Evolutionary conservation across 1,140 invertebrate species (phyloP).

Genomic region (Dendroctonus ponderosae): DNA sequence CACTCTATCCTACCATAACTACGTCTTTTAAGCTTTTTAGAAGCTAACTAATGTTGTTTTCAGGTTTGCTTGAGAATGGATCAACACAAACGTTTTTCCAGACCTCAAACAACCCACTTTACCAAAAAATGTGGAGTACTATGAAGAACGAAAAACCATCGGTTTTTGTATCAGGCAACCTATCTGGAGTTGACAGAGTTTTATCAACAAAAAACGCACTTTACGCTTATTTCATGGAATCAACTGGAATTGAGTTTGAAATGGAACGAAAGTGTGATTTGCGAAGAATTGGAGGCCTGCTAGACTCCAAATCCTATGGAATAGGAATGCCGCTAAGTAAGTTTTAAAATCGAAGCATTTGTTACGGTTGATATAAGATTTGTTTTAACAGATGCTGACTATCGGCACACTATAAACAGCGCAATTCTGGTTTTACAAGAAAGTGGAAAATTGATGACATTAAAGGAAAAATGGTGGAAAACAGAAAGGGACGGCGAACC

Average conservation of each 20-base stretch:
- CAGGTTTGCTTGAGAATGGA: slow-evolving; percentile 58
- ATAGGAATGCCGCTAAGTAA: slow-evolving; percentile 72
- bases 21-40: background rate
- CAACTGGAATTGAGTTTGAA: slow-evolving; percentile 76
- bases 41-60: background rate
- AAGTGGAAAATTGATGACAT: slow-evolving; percentile 67
- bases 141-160: slow-evolving; percentile 77
- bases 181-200: slow-evolving; percentile 84
- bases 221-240: slow-evolving; percentile 87
- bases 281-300: slow-evolving; percentile 69
- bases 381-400: slow-evolving; percentile 51
- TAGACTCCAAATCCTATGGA: slow-evolving; percentile 82
- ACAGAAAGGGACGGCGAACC: slow-evolving; percentile 52
- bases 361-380: background rate
- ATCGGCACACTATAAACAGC: slow-evolving; percentile 68
- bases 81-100: slow-evolving; percentile 75
- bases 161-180: slow-evolving; percentile 77
- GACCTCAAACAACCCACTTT: slow-evolving; percentile 68
- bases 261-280: slow-evolving; percentile 73
- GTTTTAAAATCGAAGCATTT: background rate
- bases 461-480: slow-evolving; percentile 91
- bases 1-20: too few species aligned
- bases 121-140: slow-evolving; percentile 66
- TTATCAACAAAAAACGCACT: slow-evolving; percentile 59
- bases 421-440: slow-evolving; percentile 81